Percentiles rank a stretch among this genome's conserved stretches.
Evolutionary conservation across 37 sponge, comb jelly and placozoan species (phyloP).

Genomic region (Ephydatia muelleri): DNA sequence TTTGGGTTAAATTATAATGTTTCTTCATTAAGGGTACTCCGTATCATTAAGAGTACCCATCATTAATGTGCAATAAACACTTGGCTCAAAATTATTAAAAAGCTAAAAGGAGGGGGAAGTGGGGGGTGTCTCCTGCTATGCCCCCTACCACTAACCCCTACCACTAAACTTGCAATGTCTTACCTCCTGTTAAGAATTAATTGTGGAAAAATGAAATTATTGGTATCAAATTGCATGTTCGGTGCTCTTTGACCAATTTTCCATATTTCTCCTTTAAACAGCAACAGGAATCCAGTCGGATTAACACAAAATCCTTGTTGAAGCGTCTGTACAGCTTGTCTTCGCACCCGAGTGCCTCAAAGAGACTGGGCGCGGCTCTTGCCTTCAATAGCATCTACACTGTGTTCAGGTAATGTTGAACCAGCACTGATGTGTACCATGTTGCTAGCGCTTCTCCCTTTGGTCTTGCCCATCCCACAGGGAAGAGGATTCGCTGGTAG

Average conservation of each 20-base stretch:
- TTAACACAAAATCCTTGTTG: constrained; percentile 88
- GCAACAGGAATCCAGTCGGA: constrained; percentile 89
- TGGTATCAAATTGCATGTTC: background rate
- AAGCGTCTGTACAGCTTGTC: constrained; percentile 91
- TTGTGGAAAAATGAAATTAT: background rate
- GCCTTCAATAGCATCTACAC: constrained; percentile 94
- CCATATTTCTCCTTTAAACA: background rate
- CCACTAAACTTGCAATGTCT: too few relatives aligned
- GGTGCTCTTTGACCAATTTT: background rate
- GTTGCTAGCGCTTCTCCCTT: background rate
- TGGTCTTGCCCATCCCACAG: constrained; percentile 31
- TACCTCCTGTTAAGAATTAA: background rate
- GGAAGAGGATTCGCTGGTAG: constrained; percentile 85
- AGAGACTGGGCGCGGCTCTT: constrained; percentile 92
- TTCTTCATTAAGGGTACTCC: too few relatives aligned
- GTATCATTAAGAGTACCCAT: too few relatives aligned
- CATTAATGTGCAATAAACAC: too few relatives aligned
- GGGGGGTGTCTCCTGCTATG: too few relatives aligned
- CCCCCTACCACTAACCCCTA: too few relatives aligned
- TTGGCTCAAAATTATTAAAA: too few relatives aligned
- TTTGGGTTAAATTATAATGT: too few relatives aligned
- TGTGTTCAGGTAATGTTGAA: constrained; percentile 71
- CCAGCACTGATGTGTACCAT: background rate
- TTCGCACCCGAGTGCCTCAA: constrained; percentile 84
- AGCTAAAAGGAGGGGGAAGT: too few relatives aligned